Conservation (phyloP, 2,888 invertebrate genomes). For the Drosophila robusta region DNA sequence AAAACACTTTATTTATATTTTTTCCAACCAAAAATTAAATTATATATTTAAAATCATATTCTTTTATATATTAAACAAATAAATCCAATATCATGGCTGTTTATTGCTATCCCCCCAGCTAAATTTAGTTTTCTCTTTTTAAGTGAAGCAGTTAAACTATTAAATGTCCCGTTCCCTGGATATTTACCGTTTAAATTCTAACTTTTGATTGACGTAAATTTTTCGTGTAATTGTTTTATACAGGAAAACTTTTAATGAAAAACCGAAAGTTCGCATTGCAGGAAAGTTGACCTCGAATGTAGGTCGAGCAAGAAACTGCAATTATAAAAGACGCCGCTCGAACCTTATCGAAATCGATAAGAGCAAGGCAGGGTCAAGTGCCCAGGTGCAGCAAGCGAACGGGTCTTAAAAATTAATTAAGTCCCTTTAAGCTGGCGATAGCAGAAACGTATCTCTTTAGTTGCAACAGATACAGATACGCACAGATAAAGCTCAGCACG, state of each 20-base stretch:
- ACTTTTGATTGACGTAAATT: constrained; percentile 30
- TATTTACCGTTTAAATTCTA: constrained; percentile 7
- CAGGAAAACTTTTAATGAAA: constrained; percentile 67
- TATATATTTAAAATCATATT: too few relatives aligned
- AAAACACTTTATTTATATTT: too few relatives aligned
- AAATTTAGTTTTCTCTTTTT: background rate
- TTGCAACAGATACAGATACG: background rate
- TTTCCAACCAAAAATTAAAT: too few relatives aligned
- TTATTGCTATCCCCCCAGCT: too few relatives aligned
- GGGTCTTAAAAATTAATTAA: constrained; percentile 56
- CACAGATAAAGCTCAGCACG: constrained; percentile 31
- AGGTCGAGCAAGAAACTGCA: constrained; percentile 11
- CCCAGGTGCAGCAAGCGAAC: background rate
- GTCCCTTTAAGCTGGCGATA: constrained; percentile 13
- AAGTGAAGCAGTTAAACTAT: constrained; percentile 33
- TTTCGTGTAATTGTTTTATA: constrained; percentile 33
- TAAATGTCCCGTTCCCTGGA: constrained; percentile 6
- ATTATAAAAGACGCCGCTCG: constrained; percentile 8
- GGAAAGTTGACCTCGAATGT: constrained; percentile 8
- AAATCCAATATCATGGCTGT: too few relatives aligned
- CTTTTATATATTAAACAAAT: too few relatives aligned
- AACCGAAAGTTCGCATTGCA: constrained; percentile 31
- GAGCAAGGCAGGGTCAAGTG: constrained; percentile 10
- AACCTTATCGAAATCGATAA: constrained; percentile 51
- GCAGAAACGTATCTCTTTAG: constrained; percentile 25